Conservation (phyloP, 2,797 vertebrate genomes). For the Arremon brunneinucha region DNA sequence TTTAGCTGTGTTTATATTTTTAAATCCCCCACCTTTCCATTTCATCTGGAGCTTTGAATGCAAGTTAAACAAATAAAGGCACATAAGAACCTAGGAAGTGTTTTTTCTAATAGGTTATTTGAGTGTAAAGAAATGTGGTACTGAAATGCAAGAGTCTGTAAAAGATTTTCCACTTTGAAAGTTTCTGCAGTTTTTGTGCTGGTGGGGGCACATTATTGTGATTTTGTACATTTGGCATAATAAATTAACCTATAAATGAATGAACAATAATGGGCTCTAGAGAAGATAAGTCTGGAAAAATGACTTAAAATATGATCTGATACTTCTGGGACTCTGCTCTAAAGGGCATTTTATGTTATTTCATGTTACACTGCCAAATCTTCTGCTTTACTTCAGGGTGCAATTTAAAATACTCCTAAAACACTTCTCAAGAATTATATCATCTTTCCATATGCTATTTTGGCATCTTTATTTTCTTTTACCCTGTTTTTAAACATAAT, state of each 20-base stretch:
- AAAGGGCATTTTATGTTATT: not conserved
- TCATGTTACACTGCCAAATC: not conserved
- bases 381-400: conserved; percentile 1
- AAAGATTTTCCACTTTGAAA: not conserved
- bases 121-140: not conserved
- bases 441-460: not conserved
- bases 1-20: not conserved
- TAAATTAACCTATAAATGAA: not conserved
- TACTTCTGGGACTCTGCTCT: not conserved
- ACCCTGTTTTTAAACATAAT: not conserved
- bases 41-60: not conserved
- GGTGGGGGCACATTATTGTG: not conserved
- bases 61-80: not conserved
- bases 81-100: not conserved
- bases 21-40: not conserved
- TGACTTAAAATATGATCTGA: not conserved
- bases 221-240: not conserved
- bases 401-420: conserved; percentile 6
- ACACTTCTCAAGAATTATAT: not conserved
- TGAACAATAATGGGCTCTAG: not conserved
- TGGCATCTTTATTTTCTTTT: conserved; percentile 1
- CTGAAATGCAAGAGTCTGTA: not conserved
- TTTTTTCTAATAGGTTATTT: not conserved
- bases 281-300: not conserved
- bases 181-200: not conserved